Base-by-base conservation (phyloP, 2,113 vertebrate genomes). In the Lophochroa leadbeateri region DNA sequence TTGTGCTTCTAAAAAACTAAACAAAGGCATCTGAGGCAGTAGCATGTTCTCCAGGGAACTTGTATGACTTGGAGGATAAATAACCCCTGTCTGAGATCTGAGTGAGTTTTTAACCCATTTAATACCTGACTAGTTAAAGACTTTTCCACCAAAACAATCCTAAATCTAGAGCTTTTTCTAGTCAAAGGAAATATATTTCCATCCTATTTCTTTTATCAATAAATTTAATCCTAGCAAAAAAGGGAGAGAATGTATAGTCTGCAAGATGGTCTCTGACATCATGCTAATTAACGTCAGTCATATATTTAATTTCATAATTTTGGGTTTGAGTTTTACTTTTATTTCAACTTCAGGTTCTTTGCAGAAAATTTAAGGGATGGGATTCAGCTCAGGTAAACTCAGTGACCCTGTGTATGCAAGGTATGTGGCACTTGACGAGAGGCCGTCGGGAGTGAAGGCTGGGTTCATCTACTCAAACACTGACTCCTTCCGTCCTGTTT, bases 381-480 rank as follows among this genome's bases (percentile, higher is more conserved):
- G 37, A 69, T 39, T 57, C 24, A 69, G 9, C 11, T 47, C 21
- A 46, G 23, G n/a, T 27, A 57, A 58, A 12, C 33, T n/a, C 47
- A 31, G 4, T 46, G 17, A 28, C 14, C 14, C 17, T 23, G 2
- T 1, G 2, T 17, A 6, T 13, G 19, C 27, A 65, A 37, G 15
- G 3, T 28, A 15, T 53, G n/a, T 65, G 44, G 8, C 8, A 20
- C 17, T 15, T 2, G 0, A 6, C 17, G 29, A 47, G 8, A 67
- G 17, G 3, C 7, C 0, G 0, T 13, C 20, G 8, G 47, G 35
- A 64, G 4, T 7, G 24, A 70, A 64, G 15, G 15, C 11, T 33
- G 15, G 9, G 6, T 33, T 65, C 27, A 65, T 13, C 21, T 17
- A 33, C 55, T 9, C 6, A 1, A 23, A 50, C 33, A 17, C 12